Conservation (phyloP, 30 jellyfish, hydroid and myxozoan species). For the Aurelia coerulea region DNA sequence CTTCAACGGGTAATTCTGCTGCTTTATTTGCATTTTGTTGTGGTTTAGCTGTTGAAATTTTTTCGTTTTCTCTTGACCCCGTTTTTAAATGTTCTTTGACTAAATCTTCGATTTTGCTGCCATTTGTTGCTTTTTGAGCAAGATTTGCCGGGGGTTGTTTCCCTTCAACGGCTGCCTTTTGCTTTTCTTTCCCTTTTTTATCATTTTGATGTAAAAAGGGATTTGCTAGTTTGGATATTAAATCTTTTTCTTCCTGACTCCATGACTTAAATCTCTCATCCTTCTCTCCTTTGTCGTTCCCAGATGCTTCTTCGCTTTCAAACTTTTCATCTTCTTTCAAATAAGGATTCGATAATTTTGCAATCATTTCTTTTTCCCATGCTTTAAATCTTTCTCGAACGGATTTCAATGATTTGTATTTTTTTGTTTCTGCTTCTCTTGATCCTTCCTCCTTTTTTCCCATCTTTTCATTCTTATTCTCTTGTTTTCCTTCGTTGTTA, state of each 20-base stretch:
- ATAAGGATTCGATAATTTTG: slow-evolving; percentile 62
- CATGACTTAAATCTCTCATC: slow-evolving; percentile 61
- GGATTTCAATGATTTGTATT: slow-evolving; percentile 70
- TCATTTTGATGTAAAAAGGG: slow-evolving; percentile 67
- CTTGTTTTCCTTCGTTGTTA: background rate
- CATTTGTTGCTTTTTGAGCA: background rate
- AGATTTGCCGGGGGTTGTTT: slow-evolving; percentile 15
- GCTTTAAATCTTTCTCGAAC: slow-evolving; percentile 86
- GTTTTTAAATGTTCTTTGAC: slow-evolving; percentile 14
- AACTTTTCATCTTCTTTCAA: background rate
- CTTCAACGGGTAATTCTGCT: background rate
- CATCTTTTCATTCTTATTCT: slow-evolving; percentile 20
- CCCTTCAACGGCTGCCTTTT: slow-evolving; percentile 27
- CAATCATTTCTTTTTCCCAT: slow-evolving; percentile 90
- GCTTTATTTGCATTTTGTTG: background rate
- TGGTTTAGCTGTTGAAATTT: slow-evolving; percentile 33
- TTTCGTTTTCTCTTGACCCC: slow-evolving; percentile 1
- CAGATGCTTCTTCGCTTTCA: slow-evolving; percentile 29
- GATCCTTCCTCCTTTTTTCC: slow-evolving; percentile 46
- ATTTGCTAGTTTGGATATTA: slow-evolving; percentile 67
- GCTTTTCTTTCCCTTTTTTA: background rate
- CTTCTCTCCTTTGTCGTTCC: slow-evolving; percentile 26
- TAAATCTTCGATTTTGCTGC: background rate
- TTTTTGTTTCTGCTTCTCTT: slow-evolving; percentile 65
- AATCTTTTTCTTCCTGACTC: slow-evolving; percentile 87